phyloP scores from a whole-genome alignment of 2,888 invertebrate genomes.

The Chloroclystis v-ata region DNA sequence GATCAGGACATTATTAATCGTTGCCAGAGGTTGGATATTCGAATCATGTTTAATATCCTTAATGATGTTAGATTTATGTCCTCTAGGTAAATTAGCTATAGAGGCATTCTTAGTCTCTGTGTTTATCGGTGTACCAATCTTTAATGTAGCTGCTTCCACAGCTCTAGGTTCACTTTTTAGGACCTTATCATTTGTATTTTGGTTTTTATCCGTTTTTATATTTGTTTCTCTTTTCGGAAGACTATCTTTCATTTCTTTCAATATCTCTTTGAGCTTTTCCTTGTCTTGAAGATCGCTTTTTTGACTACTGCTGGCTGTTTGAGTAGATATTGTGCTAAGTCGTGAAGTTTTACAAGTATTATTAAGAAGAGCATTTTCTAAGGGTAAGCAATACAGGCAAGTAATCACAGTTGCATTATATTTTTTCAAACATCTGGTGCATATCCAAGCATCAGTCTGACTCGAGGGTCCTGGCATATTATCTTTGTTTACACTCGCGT shows the following conservation, averaged over 20 bases:
- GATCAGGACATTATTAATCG: constrained; percentile 34
- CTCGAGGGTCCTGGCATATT: constrained; percentile 28
- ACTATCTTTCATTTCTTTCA: constrained; percentile 88
- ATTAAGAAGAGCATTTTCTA: constrained; percentile 22
- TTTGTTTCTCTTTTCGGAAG: constrained; percentile 79
- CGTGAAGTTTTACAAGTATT: constrained; percentile 21
- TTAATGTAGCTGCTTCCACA: constrained; percentile 59
- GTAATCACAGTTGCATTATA: constrained; percentile 50
- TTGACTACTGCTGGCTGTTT: constrained; percentile 37
- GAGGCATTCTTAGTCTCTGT: constrained; percentile 12
- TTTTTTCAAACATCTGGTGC: constrained; percentile 58
- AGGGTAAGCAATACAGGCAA: constrained; percentile 49
- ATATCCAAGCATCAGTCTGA: constrained; percentile 49
- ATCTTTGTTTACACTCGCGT: constrained; percentile 13
- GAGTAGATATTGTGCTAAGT: constrained; percentile 42
- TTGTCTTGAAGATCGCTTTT: constrained; percentile 60
- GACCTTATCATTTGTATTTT: constrained; percentile 17
- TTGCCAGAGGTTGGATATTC: constrained; percentile 9
- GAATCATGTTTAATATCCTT: constrained; percentile 6
- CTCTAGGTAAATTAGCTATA: constrained; percentile 4
- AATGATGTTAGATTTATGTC: constrained; percentile 2
- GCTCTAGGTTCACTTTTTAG: constrained; percentile 20
- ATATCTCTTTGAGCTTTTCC: constrained; percentile 82
- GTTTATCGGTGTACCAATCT: constrained; percentile 45
- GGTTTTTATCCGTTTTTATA: too few species aligned